Percentiles rank a stretch among this genome's conserved stretches.
Evolutionary conservation across 2,113 vertebrate species (phyloP).

Genomic region (Aspiorhynchus laticeps): DNA sequence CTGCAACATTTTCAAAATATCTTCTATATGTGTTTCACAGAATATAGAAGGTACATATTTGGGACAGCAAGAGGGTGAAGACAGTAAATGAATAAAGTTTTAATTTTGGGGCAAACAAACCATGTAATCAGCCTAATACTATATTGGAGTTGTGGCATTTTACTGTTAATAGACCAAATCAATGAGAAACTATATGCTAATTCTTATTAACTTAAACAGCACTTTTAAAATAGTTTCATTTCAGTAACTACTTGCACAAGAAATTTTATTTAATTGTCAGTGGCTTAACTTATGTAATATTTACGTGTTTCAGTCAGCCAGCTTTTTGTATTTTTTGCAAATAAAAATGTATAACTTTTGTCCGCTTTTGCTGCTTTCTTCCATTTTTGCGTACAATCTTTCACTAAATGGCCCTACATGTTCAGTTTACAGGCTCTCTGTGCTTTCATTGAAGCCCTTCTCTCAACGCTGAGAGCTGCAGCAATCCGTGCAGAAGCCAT

Average conservation of each 20-base stretch:
- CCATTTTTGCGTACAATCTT: not conserved
- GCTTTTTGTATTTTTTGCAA: slow-evolving; percentile 26
- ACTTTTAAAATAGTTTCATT: not conserved
- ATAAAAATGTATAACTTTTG: not conserved
- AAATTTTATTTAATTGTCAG: not conserved
- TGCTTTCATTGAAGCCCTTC: not conserved
- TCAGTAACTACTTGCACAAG: not conserved
- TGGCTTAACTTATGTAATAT: not conserved
- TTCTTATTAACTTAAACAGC: not conserved
- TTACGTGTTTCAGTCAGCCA: not conserved
- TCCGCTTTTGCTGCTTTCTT: not conserved
- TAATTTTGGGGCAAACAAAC: not conserved
- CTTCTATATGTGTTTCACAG: not conserved
- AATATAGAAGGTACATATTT: not conserved
- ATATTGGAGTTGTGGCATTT: not conserved
- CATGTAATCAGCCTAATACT: not conserved
- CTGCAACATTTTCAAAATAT: not conserved
- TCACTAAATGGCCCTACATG: not conserved
- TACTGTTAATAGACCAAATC: not conserved
- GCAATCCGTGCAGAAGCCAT: slow-evolving; percentile 50
- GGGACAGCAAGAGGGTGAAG: not conserved
- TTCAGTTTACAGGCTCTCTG: slow-evolving; percentile 3
- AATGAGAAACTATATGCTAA: not conserved
- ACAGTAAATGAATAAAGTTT: not conserved
- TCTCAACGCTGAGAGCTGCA: slow-evolving; percentile 54